Conservation (phyloP, 2,888 invertebrate species). For the Andrena trimmerana region DNA sequence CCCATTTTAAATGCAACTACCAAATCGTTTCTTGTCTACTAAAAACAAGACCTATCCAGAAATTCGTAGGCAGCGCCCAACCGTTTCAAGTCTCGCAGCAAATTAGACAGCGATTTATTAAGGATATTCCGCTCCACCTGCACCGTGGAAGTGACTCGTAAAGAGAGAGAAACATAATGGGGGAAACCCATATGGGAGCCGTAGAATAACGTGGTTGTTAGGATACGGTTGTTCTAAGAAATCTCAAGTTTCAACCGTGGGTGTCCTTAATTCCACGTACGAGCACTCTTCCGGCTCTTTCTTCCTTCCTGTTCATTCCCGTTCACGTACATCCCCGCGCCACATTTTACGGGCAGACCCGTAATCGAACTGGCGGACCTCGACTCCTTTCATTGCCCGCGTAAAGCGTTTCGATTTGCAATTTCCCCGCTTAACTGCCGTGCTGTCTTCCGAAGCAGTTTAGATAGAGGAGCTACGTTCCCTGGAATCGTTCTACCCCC, state of each 20-base stretch:
- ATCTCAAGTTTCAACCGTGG: constrained; percentile 16
- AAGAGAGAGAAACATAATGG: not conserved
- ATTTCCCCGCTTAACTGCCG: constrained; percentile 79
- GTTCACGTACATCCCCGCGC: constrained; percentile 56
- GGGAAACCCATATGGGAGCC: not conserved
- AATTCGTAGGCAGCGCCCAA: not conserved
- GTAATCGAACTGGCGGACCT: constrained; percentile 74
- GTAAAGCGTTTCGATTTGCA: constrained; percentile 82
- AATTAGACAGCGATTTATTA: not conserved
- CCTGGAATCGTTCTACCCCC: constrained; percentile 44
- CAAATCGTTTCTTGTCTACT: too few relatives aligned
- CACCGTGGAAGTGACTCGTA: not conserved
- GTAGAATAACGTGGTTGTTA: constrained; percentile 5
- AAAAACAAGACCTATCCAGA: not conserved
- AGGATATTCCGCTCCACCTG: not conserved
- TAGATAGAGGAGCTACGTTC: constrained; percentile 68
- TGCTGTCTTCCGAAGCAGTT: constrained; percentile 72
- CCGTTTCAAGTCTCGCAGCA: too few relatives aligned
- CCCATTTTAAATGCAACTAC: too few relatives aligned
- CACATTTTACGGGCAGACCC: constrained; percentile 59
- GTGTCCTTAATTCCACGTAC: constrained; percentile 47
- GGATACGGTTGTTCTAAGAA: constrained; percentile 12
- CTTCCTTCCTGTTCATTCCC: constrained; percentile 36
- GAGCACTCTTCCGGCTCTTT: constrained; percentile 42
- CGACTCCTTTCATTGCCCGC: constrained; percentile 77